Conservation (phyloP, 2,113 vertebrate species). For the Stomatorhinus ivindoensis region DNA sequence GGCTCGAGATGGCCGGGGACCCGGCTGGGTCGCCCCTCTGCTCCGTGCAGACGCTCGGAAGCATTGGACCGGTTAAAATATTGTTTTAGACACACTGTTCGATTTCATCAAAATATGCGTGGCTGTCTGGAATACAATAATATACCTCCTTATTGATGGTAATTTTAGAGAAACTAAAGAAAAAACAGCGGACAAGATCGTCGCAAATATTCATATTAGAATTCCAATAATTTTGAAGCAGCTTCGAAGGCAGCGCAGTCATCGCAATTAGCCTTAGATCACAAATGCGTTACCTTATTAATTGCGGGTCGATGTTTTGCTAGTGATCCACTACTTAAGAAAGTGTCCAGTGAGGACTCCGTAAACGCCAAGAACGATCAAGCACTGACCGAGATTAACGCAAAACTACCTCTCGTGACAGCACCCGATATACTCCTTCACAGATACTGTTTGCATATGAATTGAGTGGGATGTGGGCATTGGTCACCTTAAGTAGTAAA, state of each 20-base stretch:
- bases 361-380: neutral
- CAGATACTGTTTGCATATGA: neutral
- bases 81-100: neutral
- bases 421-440: neutral
- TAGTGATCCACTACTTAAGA: neutral
- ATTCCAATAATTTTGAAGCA: neutral
- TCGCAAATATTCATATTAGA: neutral
- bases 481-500: neutral
- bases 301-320: neutral
- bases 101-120: neutral
- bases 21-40: neutral
- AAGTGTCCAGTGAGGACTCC: neutral
- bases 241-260: neutral
- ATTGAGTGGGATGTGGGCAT: neutral
- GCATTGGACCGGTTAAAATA: neutral
- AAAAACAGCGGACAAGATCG: neutral
- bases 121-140: neutral
- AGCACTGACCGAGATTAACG: neutral
- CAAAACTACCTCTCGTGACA: neutral
- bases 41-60: neutral
- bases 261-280: neutral
- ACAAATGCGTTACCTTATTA: neutral
- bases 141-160: neutral
- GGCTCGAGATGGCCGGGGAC: neutral
- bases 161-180: neutral